Evolutionary conservation across 2,113 vertebrate species (phyloP).

Genomic region (Sapajus apella): DNA sequence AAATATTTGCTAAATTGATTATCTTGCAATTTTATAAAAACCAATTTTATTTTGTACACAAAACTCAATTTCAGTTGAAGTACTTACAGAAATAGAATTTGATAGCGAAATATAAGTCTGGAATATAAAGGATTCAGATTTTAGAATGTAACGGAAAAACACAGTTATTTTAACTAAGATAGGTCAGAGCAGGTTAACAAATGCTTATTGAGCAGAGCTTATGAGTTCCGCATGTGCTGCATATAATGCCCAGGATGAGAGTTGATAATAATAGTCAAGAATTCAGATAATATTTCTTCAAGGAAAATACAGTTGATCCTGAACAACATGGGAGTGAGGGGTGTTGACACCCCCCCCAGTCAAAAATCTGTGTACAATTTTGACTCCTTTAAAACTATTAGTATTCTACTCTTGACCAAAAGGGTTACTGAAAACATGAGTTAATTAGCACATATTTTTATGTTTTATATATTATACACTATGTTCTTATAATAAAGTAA

Average conservation of each 20-base stretch:
- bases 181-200: not conserved
- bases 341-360: not conserved
- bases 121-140: not conserved
- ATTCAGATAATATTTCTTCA: not conserved
- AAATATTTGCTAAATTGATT: conserved; percentile 45
- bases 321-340: not conserved
- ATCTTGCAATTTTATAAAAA: conserved; percentile 34
- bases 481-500: not conserved
- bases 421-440: not conserved
- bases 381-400: not conserved
- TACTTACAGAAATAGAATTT: not conserved
- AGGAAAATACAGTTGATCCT: not conserved
- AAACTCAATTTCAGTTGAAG: conserved; percentile 40
- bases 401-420: not conserved
- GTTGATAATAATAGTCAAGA: not conserved
- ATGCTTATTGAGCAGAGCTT: not conserved
- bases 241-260: not conserved
- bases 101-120: not conserved
- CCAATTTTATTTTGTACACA: conserved; percentile 34
- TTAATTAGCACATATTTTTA: not conserved
- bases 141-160: not conserved
- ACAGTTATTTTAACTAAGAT: not conserved
- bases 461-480: not conserved
- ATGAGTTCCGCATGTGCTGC: not conserved
- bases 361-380: not conserved